A percentile compares a stretch with the other conserved stretches of the same genome.
phyloP scores from a whole-genome alignment of 2,888 invertebrate species.

The Poecilus cupreus region DNA sequence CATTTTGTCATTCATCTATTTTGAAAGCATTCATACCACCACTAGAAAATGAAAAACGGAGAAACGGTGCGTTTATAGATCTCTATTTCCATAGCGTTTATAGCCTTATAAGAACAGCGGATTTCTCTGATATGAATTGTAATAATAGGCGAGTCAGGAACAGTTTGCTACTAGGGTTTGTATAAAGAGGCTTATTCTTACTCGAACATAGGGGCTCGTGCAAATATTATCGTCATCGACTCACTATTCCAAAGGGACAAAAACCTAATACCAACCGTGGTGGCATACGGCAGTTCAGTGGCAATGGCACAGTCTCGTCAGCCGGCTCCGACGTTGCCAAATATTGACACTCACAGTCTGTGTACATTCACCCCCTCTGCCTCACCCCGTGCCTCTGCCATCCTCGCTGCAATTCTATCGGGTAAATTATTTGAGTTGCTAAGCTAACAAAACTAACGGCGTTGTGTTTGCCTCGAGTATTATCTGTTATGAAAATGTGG shows the following conservation, averaged over 20 bases:
- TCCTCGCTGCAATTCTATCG: constrained; percentile 61
- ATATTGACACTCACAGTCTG: constrained; percentile 56
- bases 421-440: constrained; percentile 74
- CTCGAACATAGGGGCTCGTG: constrained; percentile 39
- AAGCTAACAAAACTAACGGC: constrained; percentile 73
- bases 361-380: constrained; percentile 43
- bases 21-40: no score
- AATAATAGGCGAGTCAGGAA: neutral
- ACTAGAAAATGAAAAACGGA: no score
- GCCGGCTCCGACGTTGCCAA: constrained; percentile 48
- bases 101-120: no score
- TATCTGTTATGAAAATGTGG: constrained; percentile 73
- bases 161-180: neutral
- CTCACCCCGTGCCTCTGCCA: neutral
- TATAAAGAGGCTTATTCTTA: constrained; percentile 43
- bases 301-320: constrained; percentile 29
- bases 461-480: constrained; percentile 71
- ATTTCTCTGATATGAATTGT: no score
- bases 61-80: no score
- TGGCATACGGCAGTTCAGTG: constrained; percentile 1
- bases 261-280: constrained; percentile 20
- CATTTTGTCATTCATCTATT: no score
- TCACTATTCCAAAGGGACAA: constrained; percentile 39
- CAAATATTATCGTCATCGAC: constrained; percentile 45
- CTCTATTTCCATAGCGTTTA: no score